Conservation (phyloP, 1,140 invertebrate species). For the Nylanderia fulva region DNA sequence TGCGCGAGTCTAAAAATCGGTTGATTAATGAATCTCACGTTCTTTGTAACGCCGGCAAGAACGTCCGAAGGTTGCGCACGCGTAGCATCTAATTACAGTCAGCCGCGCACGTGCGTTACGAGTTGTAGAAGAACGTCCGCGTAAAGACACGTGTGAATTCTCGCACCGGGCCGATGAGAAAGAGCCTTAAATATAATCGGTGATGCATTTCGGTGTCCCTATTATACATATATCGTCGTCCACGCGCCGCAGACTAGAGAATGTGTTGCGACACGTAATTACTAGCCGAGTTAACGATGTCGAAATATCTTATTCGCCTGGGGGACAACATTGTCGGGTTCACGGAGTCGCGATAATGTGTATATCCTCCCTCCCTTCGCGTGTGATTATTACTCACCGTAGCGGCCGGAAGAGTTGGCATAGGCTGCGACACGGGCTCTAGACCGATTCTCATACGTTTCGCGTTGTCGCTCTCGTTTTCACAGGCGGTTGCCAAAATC, state of each 20-base stretch:
- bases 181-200: slow-evolving; percentile 6
- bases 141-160: neutral
- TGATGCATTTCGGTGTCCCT: slow-evolving; percentile 15
- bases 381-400: slow-evolving; percentile 82
- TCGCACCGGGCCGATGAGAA: neutral
- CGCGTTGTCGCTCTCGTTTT: slow-evolving; percentile 98
- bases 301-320: neutral
- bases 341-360: neutral
- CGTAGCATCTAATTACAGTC: slow-evolving; percentile 24
- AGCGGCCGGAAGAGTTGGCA: slow-evolving; percentile 90
- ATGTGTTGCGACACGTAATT: slow-evolving; percentile 17
- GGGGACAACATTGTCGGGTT: neutral
- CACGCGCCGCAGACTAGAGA: neutral
- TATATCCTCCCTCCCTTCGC: slow-evolving; percentile 1
- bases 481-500: slow-evolving; percentile 97
- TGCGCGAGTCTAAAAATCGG: slow-evolving; percentile 47
- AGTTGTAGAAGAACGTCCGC: slow-evolving; percentile 15
- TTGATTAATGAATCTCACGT: slow-evolving; percentile 33
- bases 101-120: neutral
- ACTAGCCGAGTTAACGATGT: slow-evolving; percentile 31
- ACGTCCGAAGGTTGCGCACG: slow-evolving; percentile 20
- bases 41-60: neutral
- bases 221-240: neutral
- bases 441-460: slow-evolving; percentile 98
- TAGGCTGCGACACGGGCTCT: slow-evolving; percentile 96